Conservation (phyloP, 2,888 invertebrate genomes). For the Xylota segnis region DNA sequence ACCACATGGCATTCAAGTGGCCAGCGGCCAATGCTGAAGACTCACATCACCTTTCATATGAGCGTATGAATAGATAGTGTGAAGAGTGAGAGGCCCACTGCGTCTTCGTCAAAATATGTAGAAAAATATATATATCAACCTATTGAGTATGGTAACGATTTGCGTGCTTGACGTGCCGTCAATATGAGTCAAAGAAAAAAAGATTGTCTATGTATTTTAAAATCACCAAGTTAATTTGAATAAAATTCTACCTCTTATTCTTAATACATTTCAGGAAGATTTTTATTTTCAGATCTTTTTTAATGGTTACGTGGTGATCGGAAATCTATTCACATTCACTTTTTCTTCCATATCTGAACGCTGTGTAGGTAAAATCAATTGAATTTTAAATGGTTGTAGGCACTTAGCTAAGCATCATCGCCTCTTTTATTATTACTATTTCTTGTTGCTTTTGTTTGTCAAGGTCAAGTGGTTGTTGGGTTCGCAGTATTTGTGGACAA, state of each 20-base stretch:
- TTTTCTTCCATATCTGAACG: slow-evolving; percentile 39
- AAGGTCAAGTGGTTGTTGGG: slow-evolving; percentile 56
- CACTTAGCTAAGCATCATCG: slow-evolving; percentile 53
- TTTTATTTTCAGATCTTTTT: slow-evolving; percentile 6
- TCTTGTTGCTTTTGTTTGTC: slow-evolving; percentile 58
- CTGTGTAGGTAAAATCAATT: slow-evolving; percentile 50
- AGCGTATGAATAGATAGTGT: slow-evolving; percentile 36
- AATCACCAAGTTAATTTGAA: slow-evolving; percentile 47
- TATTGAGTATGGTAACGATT: slow-evolving; percentile 50
- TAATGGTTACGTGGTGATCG: slow-evolving; percentile 39
- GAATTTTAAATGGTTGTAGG: slow-evolving; percentile 55
- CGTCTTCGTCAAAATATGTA: slow-evolving; percentile 45
- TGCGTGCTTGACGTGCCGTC: slow-evolving; percentile 55
- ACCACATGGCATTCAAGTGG: slow-evolving; percentile 63
- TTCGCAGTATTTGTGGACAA: slow-evolving; percentile 34
- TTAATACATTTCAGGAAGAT: slow-evolving; percentile 54
- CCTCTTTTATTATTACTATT: slow-evolving; percentile 53
- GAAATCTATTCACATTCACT: slow-evolving; percentile 61
- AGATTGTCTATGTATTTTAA: slow-evolving; percentile 36
- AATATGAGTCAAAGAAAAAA: slow-evolving; percentile 37
- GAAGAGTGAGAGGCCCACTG: slow-evolving; percentile 56
- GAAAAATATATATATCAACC: slow-evolving; percentile 37
- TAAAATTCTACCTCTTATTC: slow-evolving; percentile 60
- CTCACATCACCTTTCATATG: slow-evolving; percentile 59
- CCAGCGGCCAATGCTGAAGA: slow-evolving; percentile 67